phyloP scores from a whole-genome alignment of 2,888 invertebrate species.

The Sarcophaga subvicina region DNA sequence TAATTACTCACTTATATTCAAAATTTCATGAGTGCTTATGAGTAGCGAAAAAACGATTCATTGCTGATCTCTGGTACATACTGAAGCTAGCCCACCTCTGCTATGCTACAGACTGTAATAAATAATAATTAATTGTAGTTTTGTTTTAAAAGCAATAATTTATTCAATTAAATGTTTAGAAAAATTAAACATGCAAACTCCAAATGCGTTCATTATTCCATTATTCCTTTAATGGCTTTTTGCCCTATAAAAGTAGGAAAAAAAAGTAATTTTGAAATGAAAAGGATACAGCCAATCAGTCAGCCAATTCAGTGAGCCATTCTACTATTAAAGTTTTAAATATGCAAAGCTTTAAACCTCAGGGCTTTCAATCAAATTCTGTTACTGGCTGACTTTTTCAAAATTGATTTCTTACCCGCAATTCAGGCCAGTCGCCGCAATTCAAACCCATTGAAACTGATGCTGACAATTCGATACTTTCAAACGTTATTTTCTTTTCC shows the following conservation, averaged over 20 bases:
- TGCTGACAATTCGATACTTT: neutral
- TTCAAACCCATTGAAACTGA: neutral
- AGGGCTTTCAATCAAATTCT: constrained; percentile 61
- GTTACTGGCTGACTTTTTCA: neutral
- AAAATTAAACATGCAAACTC: constrained; percentile 59
- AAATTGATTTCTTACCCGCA: constrained; percentile 14
- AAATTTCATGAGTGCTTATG: too few relatives aligned
- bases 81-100: neutral
- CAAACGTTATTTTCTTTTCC: neutral
- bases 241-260: neutral
- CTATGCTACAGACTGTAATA: constrained; percentile 18
- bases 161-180: constrained; percentile 35
- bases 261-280: constrained; percentile 12
- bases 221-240: neutral
- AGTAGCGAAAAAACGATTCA: neutral
- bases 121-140: constrained; percentile 63
- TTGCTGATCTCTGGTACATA: neutral
- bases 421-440: constrained; percentile 26
- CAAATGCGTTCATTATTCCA: constrained; percentile 10
- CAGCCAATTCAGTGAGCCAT: neutral
- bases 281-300: constrained; percentile 39
- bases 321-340: constrained; percentile 7
- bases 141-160: constrained; percentile 27
- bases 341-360: constrained; percentile 26
- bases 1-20: too few relatives aligned